Conservation (phyloP, 2,888 invertebrate species). For the Agonum fuliginosum region DNA sequence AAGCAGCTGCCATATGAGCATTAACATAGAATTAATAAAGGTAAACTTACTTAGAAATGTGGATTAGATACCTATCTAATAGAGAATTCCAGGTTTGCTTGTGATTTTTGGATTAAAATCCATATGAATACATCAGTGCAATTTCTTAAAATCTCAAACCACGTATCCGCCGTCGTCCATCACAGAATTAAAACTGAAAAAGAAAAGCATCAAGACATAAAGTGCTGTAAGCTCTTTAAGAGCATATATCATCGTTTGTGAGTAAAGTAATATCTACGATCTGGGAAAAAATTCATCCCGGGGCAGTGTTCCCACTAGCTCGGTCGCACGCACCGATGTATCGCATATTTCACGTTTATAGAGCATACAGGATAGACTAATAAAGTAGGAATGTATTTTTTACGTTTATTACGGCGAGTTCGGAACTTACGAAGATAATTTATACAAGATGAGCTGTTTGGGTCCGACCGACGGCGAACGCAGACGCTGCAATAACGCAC, state of each 20-base stretch:
- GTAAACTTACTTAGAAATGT: no score
- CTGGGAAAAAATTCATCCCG: slow-evolving; percentile 48
- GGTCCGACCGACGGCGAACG: slow-evolving; percentile 1
- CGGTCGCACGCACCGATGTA: slow-evolving; percentile 47
- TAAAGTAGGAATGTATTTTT: slow-evolving; percentile 52
- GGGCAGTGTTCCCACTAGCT: background rate
- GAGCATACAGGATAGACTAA: slow-evolving; percentile 46
- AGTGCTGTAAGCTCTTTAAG: slow-evolving; percentile 55
- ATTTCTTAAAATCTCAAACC: slow-evolving; percentile 38
- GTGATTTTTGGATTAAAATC: background rate
- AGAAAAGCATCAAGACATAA: slow-evolving; percentile 44
- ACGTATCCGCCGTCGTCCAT: slow-evolving; percentile 16
- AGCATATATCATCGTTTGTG: slow-evolving; percentile 51
- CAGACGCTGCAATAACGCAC: slow-evolving; percentile 30
- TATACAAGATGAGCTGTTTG: slow-evolving; percentile 46
- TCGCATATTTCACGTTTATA: slow-evolving; percentile 54
- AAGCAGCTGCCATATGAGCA: no score
- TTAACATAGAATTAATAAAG: no score
- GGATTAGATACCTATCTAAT: no score
- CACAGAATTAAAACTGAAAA: slow-evolving; percentile 48
- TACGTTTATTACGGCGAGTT: slow-evolving; percentile 50
- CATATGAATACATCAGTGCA: slow-evolving; percentile 21
- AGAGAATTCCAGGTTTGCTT: no score
- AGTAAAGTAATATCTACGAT: slow-evolving; percentile 55
- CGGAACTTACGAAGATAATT: slow-evolving; percentile 54